Evolutionary conservation across 2,113 vertebrate species (phyloP).

Genomic region (Saguinus midas): DNA sequence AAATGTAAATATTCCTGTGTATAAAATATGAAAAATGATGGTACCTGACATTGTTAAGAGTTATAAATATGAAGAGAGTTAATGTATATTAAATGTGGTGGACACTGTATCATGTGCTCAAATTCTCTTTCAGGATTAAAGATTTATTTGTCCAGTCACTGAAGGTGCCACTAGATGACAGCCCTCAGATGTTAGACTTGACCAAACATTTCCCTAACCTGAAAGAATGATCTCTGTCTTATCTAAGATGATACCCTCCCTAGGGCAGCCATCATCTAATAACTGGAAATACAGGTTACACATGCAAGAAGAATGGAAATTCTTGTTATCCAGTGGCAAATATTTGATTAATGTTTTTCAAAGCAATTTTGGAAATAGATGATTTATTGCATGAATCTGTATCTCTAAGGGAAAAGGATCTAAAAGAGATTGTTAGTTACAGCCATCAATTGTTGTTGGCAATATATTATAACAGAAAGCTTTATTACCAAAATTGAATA

Average conservation of each 20-base stretch:
- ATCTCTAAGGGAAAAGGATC: not conserved
- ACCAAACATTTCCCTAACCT: not conserved
- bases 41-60: not conserved
- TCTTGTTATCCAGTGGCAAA: not conserved
- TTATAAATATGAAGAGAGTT: not conserved
- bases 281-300: not conserved
- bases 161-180: rapidly evolving
- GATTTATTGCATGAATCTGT: not conserved
- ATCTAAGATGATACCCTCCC: not conserved
- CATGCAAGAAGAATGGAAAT: not conserved
- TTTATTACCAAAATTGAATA: not conserved
- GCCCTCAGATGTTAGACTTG: not conserved
- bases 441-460: not conserved
- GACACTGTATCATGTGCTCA: not conserved
- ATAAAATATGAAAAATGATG: not conserved
- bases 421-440: not conserved
- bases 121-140: not conserved
- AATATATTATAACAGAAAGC: not conserved
- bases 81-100: not conserved
- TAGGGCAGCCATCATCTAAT: not conserved
- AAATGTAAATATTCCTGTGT: not conserved
- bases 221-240: not conserved
- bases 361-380: not conserved
- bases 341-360: not conserved
- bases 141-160: not conserved